A percentile compares a stretch with the other conserved stretches of the same genome.
Evolutionary conservation across 2,113 vertebrate species (phyloP).

Genomic region (Addax nasomaculatus): DNA sequence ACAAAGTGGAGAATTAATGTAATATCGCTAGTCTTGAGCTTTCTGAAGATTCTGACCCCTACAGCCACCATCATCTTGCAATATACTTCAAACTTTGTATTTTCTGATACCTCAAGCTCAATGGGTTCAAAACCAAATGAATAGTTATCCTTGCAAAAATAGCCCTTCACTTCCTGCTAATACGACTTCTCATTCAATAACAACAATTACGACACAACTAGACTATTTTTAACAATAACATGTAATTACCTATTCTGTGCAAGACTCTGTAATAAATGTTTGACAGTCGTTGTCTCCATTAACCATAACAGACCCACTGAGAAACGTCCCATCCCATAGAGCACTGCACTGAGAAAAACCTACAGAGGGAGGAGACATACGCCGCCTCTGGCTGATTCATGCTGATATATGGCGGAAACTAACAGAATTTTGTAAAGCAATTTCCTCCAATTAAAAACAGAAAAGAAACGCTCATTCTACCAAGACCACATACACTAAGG

Average conservation of each 20-base stretch:
- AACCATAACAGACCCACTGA: not conserved
- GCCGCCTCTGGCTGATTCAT: not conserved
- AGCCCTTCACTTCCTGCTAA: not conserved
- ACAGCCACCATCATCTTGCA: not conserved
- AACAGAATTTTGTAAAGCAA: not conserved
- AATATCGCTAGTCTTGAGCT: not conserved
- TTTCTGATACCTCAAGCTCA: not conserved
- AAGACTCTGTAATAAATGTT: not conserved
- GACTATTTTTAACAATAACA: not conserved
- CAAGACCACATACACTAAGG: not conserved
- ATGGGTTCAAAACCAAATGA: not conserved
- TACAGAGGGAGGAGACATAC: not conserved
- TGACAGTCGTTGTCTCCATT: not conserved
- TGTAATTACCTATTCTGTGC: not conserved
- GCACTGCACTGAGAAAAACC: not conserved
- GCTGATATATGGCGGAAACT: not conserved
- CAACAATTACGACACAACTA: not conserved
- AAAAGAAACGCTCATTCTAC: not conserved
- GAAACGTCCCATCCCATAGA: not conserved
- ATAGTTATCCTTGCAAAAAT: not conserved
- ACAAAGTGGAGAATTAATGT: not conserved
- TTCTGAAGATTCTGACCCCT: not conserved
- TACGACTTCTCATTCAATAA: not conserved
- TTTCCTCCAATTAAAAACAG: not conserved
- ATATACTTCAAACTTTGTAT: not conserved